Base-by-base conservation (phyloP, 2,888 invertebrate genomes). In the Gastrophysa polygoni region DNA sequence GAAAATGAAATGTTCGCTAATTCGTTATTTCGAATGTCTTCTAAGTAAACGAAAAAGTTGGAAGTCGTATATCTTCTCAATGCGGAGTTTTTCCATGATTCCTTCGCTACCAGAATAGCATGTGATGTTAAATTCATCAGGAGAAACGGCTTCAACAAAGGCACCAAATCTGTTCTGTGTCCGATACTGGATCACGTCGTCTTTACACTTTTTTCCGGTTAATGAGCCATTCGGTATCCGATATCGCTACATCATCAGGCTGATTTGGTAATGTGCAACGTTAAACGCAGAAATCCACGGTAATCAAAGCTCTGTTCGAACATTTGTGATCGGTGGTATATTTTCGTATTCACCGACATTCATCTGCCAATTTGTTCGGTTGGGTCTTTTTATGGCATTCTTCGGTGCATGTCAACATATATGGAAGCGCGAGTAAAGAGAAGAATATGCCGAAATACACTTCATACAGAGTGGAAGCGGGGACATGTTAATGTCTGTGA, bases 321-420 rank as follows among this genome's bases (percentile, higher is more conserved):
- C 50, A 51, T 51, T 50, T 51, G 47, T 44, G 58, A 52, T 61
- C 61, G 46, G 21, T 55, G 56, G 34, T 59, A 61, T 63, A 66
- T 68, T 64, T 65, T 64, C 49, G 59, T 60, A 68, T 68, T 66
- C 68, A 61, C 65, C 57, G 67, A 61, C 63, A 54, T 66, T 71
- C 74, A 38, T 38, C 38, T 75, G 75, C 74, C 78, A 78, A 79
- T 79, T 79, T 77, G 78, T 75, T 75, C 76, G 73, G 73, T 73
- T 44, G 70, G 73, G 73, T 71, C 76, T 79, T 78, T 79, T 78
- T 78, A 75, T 74, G 72, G 69, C 76, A 75, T 76, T 72, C 74
- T 70, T 64, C 58, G 16, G 29, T 29, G n/a, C n/a, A n/a, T n/a
- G 56, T 38, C 28, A 4, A 11, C 54, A 21, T 38, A 54, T 54